phyloP scores from a whole-genome alignment of 1,140 invertebrate genomes.

The Drosophila bocqueti region DNA sequence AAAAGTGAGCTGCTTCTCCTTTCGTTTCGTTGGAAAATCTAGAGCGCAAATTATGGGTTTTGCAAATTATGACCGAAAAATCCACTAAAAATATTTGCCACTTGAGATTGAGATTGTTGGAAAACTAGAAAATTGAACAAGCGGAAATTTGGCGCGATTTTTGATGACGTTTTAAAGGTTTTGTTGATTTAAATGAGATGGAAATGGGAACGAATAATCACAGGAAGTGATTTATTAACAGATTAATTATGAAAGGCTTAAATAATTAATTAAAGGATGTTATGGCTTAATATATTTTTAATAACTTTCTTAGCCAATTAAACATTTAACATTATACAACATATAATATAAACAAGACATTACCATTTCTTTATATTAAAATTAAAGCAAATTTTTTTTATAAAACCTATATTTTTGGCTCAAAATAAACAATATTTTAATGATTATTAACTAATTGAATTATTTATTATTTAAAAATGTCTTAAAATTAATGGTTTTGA shows the following conservation, averaged over 20 bases:
- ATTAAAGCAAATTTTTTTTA: not conserved
- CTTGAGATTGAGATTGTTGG: conserved; percentile 30
- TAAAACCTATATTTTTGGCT: too few relatives aligned
- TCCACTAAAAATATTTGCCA: conserved; percentile 52
- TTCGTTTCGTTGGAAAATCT: conserved; percentile 32
- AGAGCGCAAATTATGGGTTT: conserved; percentile 55
- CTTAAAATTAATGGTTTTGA: not conserved
- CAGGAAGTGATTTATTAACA: conserved; percentile 1
- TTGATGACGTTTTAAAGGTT: conserved; percentile 10
- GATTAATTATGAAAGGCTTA: too few relatives aligned
- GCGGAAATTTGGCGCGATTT: conserved; percentile 6
- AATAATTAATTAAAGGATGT: too few relatives aligned
- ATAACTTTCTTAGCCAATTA: not conserved
- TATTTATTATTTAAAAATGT: not conserved
- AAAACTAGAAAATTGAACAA: conserved; percentile 27
- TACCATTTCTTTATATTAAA: not conserved
- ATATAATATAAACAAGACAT: not conserved
- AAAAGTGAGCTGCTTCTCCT: conserved; percentile 7
- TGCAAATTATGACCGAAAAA: conserved; percentile 35
- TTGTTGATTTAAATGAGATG: not conserved
- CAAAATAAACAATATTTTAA: not conserved
- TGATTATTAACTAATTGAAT: not conserved
- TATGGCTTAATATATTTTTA: not conserved
- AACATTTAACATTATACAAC: not conserved
- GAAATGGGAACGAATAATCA: not conserved